Evolutionary conservation across 2,888 invertebrate species (phyloP), one percentile per base, ranked within the genome.

Genomic region (Drosophila yooni): DNA sequence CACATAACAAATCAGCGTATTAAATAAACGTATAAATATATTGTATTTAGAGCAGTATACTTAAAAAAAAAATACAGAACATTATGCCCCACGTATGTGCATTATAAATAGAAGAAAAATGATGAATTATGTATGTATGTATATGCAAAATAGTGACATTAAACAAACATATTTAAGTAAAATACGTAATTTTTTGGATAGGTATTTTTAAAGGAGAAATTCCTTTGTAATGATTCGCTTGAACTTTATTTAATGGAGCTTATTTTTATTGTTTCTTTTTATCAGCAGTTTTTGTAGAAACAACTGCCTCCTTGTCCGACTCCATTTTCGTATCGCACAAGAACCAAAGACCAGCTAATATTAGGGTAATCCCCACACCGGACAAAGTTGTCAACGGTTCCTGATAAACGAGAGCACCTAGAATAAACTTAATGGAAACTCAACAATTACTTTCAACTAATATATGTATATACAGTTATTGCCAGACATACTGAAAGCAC

Each of bases 301-400:
- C 43, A 5, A 15, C 40, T 7, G 31, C 10, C 11, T 13, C 18
- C 43, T 34, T 40, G 25, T 27, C 57, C 10, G 52, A 27, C 1
- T 40, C 66, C 2, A 21, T 38, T 10, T 48, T 36, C 2, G 79
- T 92, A 50, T 87, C 91, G 64, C 95, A 94, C 7, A 97, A 94
- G 65, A 97, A 93, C 31, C 95, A 92, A 31, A 97, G 93, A 10
- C 97, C 97, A 43, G 94, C 85, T 10, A 97, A 92, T 67, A 97
- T 96, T 18, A 96, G 93, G 25, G 94, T 90, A 7, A 96, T 95
- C 1, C 97, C 97, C 13, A 94, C 82, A 95, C 96, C 96, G 95
- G 97, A 97, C 40, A 94, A 91, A 8, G 95, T 57, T 0, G 96
- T 95, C 0, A 96, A 94, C 0, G 94, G 93, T 92, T 97, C 97